A percentile compares a stretch with the other conserved stretches of the same genome.
phyloP scores from a whole-genome alignment of 2,113 vertebrate species.

The Eidolon helvum region DNA sequence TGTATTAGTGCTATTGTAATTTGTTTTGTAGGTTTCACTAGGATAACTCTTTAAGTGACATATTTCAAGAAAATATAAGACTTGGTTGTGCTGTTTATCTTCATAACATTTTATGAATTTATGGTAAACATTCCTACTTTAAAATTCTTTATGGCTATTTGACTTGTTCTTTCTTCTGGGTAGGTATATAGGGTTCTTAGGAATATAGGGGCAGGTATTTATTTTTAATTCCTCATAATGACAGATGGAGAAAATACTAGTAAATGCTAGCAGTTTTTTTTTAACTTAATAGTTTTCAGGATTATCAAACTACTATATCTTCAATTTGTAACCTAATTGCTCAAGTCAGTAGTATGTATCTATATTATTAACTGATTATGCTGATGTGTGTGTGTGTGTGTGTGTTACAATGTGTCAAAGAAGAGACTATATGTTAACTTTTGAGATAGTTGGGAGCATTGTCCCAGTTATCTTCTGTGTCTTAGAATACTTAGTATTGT shows the following conservation, averaged over 20 bases:
- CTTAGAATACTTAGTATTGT: not conserved
- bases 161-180: not conserved
- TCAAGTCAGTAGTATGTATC: not conserved
- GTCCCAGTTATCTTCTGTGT: not conserved
- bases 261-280: not conserved
- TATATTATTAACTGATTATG: not conserved
- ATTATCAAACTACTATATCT: not conserved
- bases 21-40: constrained; percentile 59
- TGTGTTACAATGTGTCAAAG: not conserved
- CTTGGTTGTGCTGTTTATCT: constrained; percentile 28
- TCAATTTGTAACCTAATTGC: not conserved
- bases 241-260: not conserved
- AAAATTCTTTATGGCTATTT: constrained; percentile 10
- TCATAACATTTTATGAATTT: constrained; percentile 29
- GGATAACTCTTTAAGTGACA: constrained; percentile 55
- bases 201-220: not conserved
- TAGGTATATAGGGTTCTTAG: not conserved
- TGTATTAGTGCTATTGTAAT: constrained; percentile 38
- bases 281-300: not conserved
- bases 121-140: constrained; percentile 18
- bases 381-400: not conserved
- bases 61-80: constrained; percentile 54
- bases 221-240: not conserved
- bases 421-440: not conserved
- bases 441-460: not conserved